Evolutionary conservation across 2,113 vertebrate genomes (phyloP).

Genomic region (Prolemur simus): DNA sequence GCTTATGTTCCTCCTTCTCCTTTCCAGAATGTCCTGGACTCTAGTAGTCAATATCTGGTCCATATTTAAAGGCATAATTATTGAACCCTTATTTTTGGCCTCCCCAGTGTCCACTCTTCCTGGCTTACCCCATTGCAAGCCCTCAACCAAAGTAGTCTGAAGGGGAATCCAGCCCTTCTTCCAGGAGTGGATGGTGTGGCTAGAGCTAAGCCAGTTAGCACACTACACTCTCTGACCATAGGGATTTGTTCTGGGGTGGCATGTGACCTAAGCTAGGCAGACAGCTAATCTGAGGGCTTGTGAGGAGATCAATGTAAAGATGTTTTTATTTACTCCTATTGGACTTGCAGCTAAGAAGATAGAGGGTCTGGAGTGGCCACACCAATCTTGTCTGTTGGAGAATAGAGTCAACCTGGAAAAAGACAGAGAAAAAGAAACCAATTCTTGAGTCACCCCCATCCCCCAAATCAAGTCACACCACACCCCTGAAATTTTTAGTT

Average conservation of each 20-base stretch:
- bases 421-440: not conserved
- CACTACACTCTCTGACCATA: not conserved
- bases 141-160: not conserved
- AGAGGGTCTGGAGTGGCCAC: not conserved
- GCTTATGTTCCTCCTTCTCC: not conserved
- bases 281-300: not conserved
- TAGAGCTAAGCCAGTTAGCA: not conserved
- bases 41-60: not conserved
- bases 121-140: not conserved
- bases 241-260: not conserved
- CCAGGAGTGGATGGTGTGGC: not conserved
- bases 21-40: not conserved
- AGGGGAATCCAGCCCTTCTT: not conserved
- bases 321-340: not conserved
- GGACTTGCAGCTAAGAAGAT: not conserved
- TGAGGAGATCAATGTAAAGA: not conserved
- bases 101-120: not conserved
- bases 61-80: conserved; percentile 13
- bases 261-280: not conserved
- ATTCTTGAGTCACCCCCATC: not conserved
- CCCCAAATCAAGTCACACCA: not conserved
- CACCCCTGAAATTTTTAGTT: not conserved
- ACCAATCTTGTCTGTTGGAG: not conserved
- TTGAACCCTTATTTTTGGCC: not conserved
- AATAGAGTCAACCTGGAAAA: not conserved